phyloP scores from a whole-genome alignment of 2,888 invertebrate genomes.

The Catonia carolina region DNA sequence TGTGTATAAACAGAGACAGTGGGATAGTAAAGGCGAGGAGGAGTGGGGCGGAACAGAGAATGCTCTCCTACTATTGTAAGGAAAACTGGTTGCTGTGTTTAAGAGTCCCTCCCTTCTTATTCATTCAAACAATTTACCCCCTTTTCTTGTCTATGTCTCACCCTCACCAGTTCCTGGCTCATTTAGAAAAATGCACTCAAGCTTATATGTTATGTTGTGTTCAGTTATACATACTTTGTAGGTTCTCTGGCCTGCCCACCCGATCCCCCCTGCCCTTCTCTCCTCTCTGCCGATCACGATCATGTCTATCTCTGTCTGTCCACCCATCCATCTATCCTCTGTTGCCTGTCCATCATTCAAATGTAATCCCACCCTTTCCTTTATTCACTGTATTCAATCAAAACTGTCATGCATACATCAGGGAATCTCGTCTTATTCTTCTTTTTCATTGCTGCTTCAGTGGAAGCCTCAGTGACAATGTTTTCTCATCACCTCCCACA shows the following conservation, averaged over 20 bases:
- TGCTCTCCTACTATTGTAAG: too few relatives aligned
- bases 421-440: not conserved
- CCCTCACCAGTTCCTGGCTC: constrained; percentile 8
- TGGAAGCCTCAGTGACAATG: constrained; percentile 11
- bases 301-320: too few relatives aligned
- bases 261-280: too few relatives aligned
- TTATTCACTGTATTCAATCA: constrained; percentile 6
- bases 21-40: too few relatives aligned
- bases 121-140: not conserved
- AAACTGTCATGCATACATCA: constrained; percentile 15
- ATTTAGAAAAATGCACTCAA: constrained; percentile 10
- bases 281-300: too few relatives aligned
- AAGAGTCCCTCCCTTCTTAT: too few relatives aligned
- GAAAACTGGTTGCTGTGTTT: too few relatives aligned
- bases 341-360: constrained; percentile 10
- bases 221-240: not conserved
- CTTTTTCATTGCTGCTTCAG: not conserved
- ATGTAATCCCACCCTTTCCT: constrained; percentile 7
- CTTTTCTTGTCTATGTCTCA: not conserved
- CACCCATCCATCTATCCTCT: too few relatives aligned
- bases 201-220: constrained; percentile 1
- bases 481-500: constrained; percentile 15
- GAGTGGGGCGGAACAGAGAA: too few relatives aligned
- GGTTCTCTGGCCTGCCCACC: not conserved
- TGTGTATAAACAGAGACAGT: too few relatives aligned